Conservation (phyloP, 2,888 invertebrate species). For the Sarcophaga variegata region DNA sequence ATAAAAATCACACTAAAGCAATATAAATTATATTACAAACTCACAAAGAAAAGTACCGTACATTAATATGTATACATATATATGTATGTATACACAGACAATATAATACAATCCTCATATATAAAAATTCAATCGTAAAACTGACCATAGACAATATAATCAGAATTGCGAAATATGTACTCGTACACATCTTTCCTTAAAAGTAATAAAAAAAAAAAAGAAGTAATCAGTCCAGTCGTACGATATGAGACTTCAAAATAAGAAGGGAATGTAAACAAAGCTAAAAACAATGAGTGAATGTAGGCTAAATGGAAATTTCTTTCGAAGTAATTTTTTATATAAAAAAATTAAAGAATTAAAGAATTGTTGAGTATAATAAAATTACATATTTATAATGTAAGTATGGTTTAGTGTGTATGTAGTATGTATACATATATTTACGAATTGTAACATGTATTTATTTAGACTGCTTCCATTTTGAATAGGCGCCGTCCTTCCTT, state of each 20-base stretch:
- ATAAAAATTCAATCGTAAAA: constrained; percentile 60
- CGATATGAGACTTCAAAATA: constrained; percentile 26
- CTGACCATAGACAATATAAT: constrained; percentile 68
- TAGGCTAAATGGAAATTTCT: too few species aligned
- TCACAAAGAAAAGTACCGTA: background rate
- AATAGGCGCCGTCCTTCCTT: too few species aligned
- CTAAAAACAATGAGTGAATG: background rate
- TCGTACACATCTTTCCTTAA: background rate
- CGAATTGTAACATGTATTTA: too few species aligned
- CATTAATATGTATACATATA: background rate
- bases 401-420: too few species aligned
- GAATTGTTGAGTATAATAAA: too few species aligned
- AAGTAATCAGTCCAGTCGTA: constrained; percentile 10
- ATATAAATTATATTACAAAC: constrained; percentile 47
- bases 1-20: constrained; percentile 55
- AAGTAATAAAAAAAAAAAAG: constrained; percentile 20
- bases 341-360: too few species aligned
- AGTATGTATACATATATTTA: too few species aligned
- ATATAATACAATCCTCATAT: background rate
- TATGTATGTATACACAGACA: background rate
- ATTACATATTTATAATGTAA: too few species aligned
- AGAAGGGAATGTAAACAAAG: background rate
- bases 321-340: too few species aligned
- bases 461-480: too few species aligned
- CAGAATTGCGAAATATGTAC: constrained; percentile 55